phyloP scores from a whole-genome alignment of 2,797 vertebrate genomes.

The Cyclopterus lumpus region DNA sequence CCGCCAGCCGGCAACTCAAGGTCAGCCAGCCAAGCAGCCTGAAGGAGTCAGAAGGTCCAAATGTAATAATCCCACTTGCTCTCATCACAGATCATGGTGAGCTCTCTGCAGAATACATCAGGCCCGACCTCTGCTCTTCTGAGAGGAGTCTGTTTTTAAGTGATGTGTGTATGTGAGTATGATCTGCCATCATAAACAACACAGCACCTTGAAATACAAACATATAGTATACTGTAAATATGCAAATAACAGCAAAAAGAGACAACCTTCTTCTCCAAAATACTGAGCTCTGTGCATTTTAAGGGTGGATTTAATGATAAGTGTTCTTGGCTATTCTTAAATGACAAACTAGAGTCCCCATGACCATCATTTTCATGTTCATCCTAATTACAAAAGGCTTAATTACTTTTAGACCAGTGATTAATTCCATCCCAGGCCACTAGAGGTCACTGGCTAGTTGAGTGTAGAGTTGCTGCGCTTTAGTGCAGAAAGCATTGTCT shows the following conservation, averaged over 20 bases:
- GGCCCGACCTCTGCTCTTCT: slow-evolving; percentile 61
- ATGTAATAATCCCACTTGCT: slow-evolving; percentile 74
- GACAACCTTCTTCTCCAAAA: background rate
- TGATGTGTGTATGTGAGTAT: slow-evolving; percentile 17
- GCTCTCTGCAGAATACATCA: slow-evolving; percentile 71
- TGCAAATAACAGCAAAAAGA: background rate
- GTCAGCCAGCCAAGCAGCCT: slow-evolving; percentile 64
- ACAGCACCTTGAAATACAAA: background rate
- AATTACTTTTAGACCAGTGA: slow-evolving; percentile 49
- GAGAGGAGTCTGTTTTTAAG: slow-evolving; percentile 33
- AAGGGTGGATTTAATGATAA: slow-evolving; percentile 5
- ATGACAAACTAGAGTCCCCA: slow-evolving; percentile 29
- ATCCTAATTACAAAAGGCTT: slow-evolving; percentile 41
- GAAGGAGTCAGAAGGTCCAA: slow-evolving; percentile 67
- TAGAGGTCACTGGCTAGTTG: slow-evolving; percentile 80
- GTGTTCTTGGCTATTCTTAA: background rate
- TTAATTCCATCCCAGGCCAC: slow-evolving; percentile 64
- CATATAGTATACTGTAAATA: background rate
- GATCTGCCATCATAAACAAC: slow-evolving; percentile 11
- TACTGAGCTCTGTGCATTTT: background rate
- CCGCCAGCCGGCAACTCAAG: slow-evolving; percentile 68
- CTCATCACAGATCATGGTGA: slow-evolving; percentile 66
- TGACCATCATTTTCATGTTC: slow-evolving; percentile 43
- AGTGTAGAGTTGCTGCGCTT: slow-evolving; percentile 36
- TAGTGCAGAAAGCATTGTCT: slow-evolving; percentile 45